A percentile compares a stretch with the other conserved stretches of the same genome.
Evolutionary conservation across 2,797 vertebrate species (phyloP).

Genomic region (Gila robusta): DNA sequence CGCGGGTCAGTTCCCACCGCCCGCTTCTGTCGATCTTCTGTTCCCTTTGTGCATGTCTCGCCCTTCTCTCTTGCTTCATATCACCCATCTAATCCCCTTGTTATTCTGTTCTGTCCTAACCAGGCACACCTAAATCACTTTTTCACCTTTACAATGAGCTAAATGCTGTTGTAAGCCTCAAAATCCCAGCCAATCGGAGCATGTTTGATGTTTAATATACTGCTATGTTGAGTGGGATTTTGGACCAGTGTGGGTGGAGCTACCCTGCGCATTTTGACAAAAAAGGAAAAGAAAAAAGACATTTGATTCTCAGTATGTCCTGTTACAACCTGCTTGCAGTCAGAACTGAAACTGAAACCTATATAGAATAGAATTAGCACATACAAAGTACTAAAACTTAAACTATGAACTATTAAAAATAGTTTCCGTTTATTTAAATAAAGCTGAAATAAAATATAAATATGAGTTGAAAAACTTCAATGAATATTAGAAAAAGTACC

Average conservation of each 20-base stretch:
- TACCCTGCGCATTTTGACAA: neutral
- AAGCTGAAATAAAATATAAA: neutral
- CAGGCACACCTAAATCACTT: slow-evolving; percentile 4
- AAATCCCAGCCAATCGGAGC: neutral
- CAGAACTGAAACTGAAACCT: no score
- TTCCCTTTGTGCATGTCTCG: slow-evolving; percentile 18
- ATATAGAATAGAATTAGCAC: no score
- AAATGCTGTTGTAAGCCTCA: neutral
- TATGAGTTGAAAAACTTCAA: neutral
- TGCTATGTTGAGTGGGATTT: neutral
- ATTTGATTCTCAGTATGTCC: neutral
- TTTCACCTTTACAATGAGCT: neutral
- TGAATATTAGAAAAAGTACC: neutral
- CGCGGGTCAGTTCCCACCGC: slow-evolving; percentile 84
- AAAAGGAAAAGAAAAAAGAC: neutral
- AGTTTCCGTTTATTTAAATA: neutral
- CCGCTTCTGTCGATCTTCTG: slow-evolving; percentile 8
- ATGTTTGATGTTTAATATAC: neutral
- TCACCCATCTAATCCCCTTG: neutral
- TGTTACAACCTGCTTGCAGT: neutral
- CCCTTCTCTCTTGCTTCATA: neutral
- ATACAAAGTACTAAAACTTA: no score
- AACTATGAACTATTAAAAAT: neutral
- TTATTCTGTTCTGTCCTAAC: neutral
- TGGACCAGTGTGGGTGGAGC: neutral